phyloP scores from a whole-genome alignment of 2,113 vertebrate species.

The Orientallactaga bullata region DNA sequence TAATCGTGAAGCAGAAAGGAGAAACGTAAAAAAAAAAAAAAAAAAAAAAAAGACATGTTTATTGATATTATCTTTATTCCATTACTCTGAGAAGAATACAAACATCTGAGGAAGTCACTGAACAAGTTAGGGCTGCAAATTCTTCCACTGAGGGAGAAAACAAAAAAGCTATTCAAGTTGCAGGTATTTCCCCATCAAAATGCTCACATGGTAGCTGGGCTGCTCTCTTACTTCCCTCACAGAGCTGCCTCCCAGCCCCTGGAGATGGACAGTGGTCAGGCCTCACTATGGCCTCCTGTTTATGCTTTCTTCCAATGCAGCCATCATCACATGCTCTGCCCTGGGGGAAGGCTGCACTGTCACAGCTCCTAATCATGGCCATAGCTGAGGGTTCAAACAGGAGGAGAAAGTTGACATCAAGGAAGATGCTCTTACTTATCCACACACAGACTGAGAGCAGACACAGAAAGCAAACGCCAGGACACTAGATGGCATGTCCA shows the following conservation, averaged over 20 bases:
- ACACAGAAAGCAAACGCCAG: constrained; percentile 54
- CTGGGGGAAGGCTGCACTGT: constrained; percentile 53
- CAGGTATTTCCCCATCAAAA: not conserved
- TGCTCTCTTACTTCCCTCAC: not conserved
- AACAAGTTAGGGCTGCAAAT: not conserved
- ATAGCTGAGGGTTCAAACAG: constrained; percentile 49
- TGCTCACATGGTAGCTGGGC: accelerated
- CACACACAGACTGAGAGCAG: constrained; percentile 36
- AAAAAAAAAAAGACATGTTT: constrained; percentile 29
- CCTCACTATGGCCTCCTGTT: not conserved
- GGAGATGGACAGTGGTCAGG: not conserved
- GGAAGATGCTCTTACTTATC: constrained; percentile 60
- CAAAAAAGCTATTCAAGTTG: not conserved
- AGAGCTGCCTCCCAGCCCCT: not conserved
- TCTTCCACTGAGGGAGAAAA: not conserved
- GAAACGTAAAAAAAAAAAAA: not conserved
- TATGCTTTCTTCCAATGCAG: constrained; percentile 58
- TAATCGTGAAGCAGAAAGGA: not conserved
- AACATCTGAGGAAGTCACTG: constrained; percentile 39
- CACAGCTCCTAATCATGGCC: constrained; percentile 43
- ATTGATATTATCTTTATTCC: constrained; percentile 25
- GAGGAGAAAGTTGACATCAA: constrained; percentile 59
- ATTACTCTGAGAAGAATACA: constrained; percentile 40
- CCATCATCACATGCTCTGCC: constrained; percentile 67
- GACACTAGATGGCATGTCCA: constrained; percentile 69